Evolutionary conservation across 2,888 invertebrate species (phyloP), one percentile per base, ranked within the genome.

Genomic region (Lepidonotus clava): DNA sequence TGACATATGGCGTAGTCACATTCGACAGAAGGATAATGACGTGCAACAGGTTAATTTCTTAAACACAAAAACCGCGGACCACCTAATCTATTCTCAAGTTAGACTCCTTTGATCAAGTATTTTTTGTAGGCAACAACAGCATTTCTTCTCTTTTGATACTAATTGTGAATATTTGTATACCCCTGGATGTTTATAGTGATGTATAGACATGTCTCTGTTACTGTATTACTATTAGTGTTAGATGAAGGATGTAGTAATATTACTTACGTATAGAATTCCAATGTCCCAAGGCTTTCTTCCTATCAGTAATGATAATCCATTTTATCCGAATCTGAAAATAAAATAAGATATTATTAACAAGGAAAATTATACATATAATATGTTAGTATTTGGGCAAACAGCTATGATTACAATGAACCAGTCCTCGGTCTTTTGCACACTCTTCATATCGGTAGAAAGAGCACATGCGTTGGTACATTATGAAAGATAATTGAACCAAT

Each of bases 231-330:
- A 46, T 46, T 46, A 18, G 46, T 6, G 46, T 46, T 6, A 46
- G 46, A 18, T 6, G 8, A 46, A 18, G 6, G 6, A 46, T 18
- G 18, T 46, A 46, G 46, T 11, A 46, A 46, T 46, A 11, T 11
- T 46, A 61, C 61, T 61, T 61, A 61, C 61, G 61, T 24, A 61
- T 1, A 61, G 11, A 28, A 28, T 1, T n/a, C 61, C 61, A 28
- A 61, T 32, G 61, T 61, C 61, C 61, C 11, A 2, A 61, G 24
- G 61, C 21, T 11, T 28, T 11, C 24, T 11, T 24, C 28, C 61
- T 61, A 61, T 61, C 61, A 32, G 61, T 32, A 24, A 32, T 61
- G 28, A 61, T 61, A 61, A 61, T 61, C 61, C 61, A 61, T 61
- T n/a, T 61, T 61, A 11, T 32, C 24, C 18, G 53, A 61, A 61